A percentile compares a stretch with the other conserved stretches of the same genome.
These are phyloP conservation scores for Augochlorella aurata DNA, from an alignment of 2,888 invertebrate genomes.

Conservation along the genomic window DNA sequence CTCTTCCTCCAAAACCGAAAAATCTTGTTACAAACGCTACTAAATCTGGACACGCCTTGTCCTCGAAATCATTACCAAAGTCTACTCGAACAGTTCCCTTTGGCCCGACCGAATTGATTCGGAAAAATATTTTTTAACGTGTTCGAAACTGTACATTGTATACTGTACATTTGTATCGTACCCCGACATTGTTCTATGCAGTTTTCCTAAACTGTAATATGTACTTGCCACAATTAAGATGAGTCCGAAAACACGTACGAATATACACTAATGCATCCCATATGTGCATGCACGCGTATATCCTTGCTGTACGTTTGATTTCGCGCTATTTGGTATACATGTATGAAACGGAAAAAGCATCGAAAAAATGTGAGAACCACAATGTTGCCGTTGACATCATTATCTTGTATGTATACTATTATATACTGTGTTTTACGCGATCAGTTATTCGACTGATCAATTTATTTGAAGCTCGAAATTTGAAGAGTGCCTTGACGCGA, in stretches of 20 bases:
- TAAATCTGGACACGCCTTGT: constrained; percentile 73
- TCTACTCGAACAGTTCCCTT: constrained; percentile 66
- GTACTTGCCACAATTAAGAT: background rate
- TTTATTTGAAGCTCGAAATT: constrained; percentile 35
- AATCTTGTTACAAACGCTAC: constrained; percentile 85
- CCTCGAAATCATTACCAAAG: constrained; percentile 75
- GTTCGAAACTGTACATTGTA: background rate
- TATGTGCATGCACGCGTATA: background rate
- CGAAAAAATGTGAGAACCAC: background rate
- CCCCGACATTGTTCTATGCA: background rate
- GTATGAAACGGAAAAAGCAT: background rate
- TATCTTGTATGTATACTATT: background rate
- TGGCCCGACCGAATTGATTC: constrained; percentile 66
- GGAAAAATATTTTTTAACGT: constrained; percentile 69
- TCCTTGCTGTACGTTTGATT: background rate
- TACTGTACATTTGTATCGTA: background rate
- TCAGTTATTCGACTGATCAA: constrained; percentile 42
- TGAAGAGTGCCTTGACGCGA: constrained; percentile 37
- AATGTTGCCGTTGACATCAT: background rate
- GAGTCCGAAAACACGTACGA: background rate
- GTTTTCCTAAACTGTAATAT: background rate
- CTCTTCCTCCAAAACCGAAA: constrained; percentile 90
- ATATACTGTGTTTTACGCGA: background rate
- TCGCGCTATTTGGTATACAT: background rate
- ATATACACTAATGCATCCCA: background rate